phyloP scores from a whole-genome alignment of 2,113 vertebrate genomes.

The Furnarius figulus region DNA sequence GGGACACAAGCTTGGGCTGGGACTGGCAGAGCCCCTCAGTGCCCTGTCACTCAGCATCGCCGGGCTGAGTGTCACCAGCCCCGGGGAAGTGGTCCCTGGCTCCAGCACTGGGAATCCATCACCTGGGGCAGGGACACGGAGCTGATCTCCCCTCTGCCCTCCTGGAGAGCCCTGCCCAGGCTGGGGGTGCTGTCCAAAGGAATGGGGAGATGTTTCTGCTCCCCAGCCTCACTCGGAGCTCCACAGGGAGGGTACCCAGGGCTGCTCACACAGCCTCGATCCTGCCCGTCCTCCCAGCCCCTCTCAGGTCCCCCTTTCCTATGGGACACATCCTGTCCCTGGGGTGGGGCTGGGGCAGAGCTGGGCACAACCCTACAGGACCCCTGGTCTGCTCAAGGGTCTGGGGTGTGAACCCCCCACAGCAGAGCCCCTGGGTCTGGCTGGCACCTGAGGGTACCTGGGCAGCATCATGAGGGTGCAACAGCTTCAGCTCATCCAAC shows the following conservation, averaged over 20 bases:
- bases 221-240: not conserved
- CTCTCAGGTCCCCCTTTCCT: not conserved
- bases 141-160: not conserved
- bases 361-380: not conserved
- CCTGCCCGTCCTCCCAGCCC: not conserved
- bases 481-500: accelerated
- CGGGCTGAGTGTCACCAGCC: not conserved
- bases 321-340: not conserved
- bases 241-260: not conserved
- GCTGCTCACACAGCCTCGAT: not conserved
- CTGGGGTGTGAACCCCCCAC: accelerated
- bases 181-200: not conserved
- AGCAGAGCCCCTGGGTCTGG: accelerated
- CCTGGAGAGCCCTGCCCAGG: not conserved
- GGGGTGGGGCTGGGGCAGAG: not conserved
- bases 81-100: not conserved
- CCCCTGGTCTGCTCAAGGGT: not conserved
- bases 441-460: accelerated
- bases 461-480: accelerated
- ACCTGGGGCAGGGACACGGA: accelerated
- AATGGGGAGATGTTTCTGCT: not conserved
- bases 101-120: not conserved
- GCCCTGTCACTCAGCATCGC: accelerated
- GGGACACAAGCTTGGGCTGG: not conserved
- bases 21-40: not conserved